Percentiles rank a stretch among this genome's conserved stretches.
phyloP scores from a whole-genome alignment of 2,888 invertebrate species.

The Gasteruption jaculator region DNA sequence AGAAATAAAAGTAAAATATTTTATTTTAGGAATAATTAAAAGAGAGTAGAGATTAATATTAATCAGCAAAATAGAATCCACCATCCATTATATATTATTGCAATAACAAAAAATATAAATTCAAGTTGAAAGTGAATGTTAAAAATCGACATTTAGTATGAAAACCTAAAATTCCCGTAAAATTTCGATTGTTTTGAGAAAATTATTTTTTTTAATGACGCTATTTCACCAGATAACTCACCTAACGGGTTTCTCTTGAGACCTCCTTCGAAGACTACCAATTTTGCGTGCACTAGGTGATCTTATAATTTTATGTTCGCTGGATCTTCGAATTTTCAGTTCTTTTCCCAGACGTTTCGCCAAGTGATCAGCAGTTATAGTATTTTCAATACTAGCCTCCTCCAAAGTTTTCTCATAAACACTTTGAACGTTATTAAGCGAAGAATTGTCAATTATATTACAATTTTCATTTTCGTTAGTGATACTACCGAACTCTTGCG shows the following conservation, averaged over 20 bases:
- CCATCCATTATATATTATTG: no score
- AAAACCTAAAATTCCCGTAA: background rate
- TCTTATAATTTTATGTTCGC: conserved; percentile 67
- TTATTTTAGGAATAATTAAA: conserved; percentile 4
- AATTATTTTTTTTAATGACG: background rate
- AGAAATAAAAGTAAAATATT: background rate
- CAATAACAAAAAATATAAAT: background rate
- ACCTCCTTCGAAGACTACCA: conserved; percentile 68
- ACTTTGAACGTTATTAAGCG: conserved; percentile 63
- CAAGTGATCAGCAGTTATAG: conserved; percentile 65
- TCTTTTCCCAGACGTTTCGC: conserved; percentile 69
- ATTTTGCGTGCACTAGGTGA: conserved; percentile 82
- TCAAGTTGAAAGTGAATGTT: background rate
- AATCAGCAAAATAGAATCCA: no score
- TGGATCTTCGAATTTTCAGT: conserved; percentile 67
- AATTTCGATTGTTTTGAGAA: background rate
- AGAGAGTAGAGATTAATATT: background rate
- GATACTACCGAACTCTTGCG: conserved; percentile 60
- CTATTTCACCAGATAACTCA: no score
- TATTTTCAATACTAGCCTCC: conserved; percentile 63
- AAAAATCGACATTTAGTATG: background rate
- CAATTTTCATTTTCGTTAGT: conserved; percentile 37
- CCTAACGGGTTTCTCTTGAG: conserved; percentile 57
- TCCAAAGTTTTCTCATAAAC: conserved; percentile 71
- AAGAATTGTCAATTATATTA: conserved; percentile 25